Evolutionary conservation across 37 sponge, comb jelly and placozoan species (phyloP).

Genomic region (Diacarnus erythraeanus): DNA sequence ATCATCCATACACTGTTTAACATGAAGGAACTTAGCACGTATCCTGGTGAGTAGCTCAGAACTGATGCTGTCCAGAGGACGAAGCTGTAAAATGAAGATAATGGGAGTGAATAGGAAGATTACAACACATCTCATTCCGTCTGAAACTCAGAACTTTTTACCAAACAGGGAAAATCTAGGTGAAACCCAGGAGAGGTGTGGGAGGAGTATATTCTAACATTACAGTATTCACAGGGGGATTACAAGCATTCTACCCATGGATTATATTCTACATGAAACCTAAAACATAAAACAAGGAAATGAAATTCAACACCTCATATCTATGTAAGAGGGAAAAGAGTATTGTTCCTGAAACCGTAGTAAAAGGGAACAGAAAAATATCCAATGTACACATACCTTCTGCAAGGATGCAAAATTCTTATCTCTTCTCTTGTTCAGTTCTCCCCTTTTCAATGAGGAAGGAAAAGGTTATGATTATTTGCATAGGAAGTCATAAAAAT

Average conservation of each 20-base stretch:
- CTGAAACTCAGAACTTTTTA: too few species aligned
- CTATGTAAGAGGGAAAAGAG: neutral
- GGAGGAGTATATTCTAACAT: too few species aligned
- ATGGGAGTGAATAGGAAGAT: too few species aligned
- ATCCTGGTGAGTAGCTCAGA: conserved; percentile 15
- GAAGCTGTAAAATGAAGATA: conserved; percentile 8
- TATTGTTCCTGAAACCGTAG: neutral
- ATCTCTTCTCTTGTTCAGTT: neutral
- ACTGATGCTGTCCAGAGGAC: conserved; percentile 36
- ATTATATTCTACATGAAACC: too few species aligned
- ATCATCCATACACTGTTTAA: conserved; percentile 22
- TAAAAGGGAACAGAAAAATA: neutral
- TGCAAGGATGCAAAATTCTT: conserved; percentile 3
- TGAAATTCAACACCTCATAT: neutral
- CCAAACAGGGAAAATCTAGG: too few species aligned
- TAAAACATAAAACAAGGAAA: neutral
- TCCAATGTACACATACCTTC: neutral
- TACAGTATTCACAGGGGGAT: too few species aligned
- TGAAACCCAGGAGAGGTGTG: too few species aligned
- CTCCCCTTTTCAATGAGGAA: neutral
- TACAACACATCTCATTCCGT: too few species aligned
- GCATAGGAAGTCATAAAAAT: neutral
- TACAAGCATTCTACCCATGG: too few species aligned
- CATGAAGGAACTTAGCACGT: conserved; percentile 10
- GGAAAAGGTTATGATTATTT: neutral